Percentiles rank a stretch among this genome's conserved stretches.
phyloP scores from a whole-genome alignment of 2,888 invertebrate species.

The Lepidocyrtoides sp. region DNA sequence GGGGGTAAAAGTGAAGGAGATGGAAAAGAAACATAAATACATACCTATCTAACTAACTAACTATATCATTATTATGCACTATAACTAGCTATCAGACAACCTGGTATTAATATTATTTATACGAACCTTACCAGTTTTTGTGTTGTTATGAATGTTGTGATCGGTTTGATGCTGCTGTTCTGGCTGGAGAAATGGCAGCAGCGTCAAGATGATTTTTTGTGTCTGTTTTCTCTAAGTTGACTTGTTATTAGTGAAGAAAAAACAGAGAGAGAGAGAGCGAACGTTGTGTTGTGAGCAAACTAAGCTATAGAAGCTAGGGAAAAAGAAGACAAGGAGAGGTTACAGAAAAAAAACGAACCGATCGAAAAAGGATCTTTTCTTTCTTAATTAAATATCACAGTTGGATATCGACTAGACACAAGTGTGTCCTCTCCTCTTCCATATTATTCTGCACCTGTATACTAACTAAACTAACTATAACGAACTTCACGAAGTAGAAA shows the following conservation, averaged over 20 bases:
- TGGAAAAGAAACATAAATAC: constrained; percentile 2
- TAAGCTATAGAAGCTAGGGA: neutral
- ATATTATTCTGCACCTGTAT: constrained; percentile 83
- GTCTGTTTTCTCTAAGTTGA: neutral
- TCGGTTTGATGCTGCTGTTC: constrained; percentile 3
- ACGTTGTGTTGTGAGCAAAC: neutral
- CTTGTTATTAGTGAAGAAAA: constrained; percentile 4
- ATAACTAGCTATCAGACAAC: too few species aligned
- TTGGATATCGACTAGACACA: constrained; percentile 83
- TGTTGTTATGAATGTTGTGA: neutral
- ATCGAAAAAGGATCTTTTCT: constrained; percentile 82
- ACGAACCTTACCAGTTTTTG: constrained; percentile 35
- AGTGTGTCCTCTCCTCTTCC: constrained; percentile 82
- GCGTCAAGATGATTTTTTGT: neutral
- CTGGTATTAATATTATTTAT: neutral
- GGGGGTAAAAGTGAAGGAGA: constrained; percentile 31
- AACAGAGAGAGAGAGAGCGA: neutral
- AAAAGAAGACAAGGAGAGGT: constrained; percentile 16
- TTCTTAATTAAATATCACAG: constrained; percentile 85
- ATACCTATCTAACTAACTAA: neutral
- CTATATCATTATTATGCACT: too few species aligned
- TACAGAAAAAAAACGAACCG: constrained; percentile 43
- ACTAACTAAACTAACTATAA: constrained; percentile 78
- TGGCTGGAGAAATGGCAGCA: constrained; percentile 31
- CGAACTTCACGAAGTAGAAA: constrained; percentile 31